A percentile compares a stretch with the other conserved stretches of the same genome.
Conservation (phyloP, 1,140 invertebrate genomes). For the Ceratitis capitata region DNA sequence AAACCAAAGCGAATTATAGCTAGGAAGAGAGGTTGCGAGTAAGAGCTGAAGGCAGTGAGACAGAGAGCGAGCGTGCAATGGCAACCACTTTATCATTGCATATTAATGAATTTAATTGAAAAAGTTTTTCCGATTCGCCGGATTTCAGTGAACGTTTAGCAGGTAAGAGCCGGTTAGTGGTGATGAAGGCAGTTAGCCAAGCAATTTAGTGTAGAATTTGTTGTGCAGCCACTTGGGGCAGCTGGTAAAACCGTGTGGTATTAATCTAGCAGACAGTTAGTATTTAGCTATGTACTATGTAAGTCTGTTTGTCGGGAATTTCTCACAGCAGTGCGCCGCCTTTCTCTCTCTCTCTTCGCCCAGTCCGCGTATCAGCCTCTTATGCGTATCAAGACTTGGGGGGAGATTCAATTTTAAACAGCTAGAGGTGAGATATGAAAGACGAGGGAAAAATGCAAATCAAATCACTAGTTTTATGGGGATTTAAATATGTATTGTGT, state of each 20-base stretch:
- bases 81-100: conserved; percentile 21
- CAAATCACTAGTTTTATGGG: background rate
- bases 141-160: background rate
- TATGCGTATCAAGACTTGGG: background rate
- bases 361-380: background rate
- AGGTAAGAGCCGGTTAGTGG: background rate
- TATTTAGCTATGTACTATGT: background rate
- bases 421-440: background rate
- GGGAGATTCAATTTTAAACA: conserved; percentile 1
- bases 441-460: background rate
- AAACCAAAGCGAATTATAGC: background rate
- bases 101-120: conserved; percentile 38
- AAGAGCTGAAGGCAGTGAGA: background rate
- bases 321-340: background rate
- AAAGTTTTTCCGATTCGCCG: conserved; percentile 33
- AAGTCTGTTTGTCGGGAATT: background rate
- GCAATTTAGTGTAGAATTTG: background rate
- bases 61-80: background rate
- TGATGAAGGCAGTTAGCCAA: background rate
- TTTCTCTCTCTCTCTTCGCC: background rate
- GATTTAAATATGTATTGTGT: background rate
- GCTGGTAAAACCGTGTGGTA: background rate
- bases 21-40: background rate
- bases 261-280: background rate
- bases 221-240: background rate